A percentile compares a stretch with the other conserved stretches of the same genome.
Conservation (phyloP, 64 coral and sea anemone genomes). For the Orbicella faveolata region DNA sequence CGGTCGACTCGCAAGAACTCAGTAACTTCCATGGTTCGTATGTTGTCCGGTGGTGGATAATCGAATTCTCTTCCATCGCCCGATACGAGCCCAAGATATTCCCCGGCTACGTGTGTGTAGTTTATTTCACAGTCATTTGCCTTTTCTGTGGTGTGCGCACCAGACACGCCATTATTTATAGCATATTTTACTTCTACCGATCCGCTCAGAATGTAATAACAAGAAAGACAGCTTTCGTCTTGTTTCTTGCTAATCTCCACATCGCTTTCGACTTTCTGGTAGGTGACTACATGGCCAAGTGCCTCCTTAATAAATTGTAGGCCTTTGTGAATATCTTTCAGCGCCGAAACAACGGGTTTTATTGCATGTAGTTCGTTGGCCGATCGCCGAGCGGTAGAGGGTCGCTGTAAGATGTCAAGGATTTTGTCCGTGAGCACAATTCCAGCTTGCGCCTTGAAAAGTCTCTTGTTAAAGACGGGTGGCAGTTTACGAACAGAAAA, state of each 20-base stretch:
- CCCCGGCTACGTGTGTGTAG: constrained; percentile 91
- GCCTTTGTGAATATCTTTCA: constrained; percentile 90
- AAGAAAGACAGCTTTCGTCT: constrained; percentile 73
- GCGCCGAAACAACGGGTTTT: constrained; percentile 79
- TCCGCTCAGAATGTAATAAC: constrained; percentile 91
- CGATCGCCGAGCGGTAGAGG: constrained; percentile 32
- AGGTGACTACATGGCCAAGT: constrained; percentile 65
- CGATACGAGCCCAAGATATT: constrained; percentile 89
- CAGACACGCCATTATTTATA: constrained; percentile 44
- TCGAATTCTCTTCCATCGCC: constrained; percentile 87
- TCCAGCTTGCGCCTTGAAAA: constrained; percentile 93
- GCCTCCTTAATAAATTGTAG: constrained; percentile 90
- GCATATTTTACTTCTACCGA: constrained; percentile 84
- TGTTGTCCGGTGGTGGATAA: constrained; percentile 72
- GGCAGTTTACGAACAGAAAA: constrained; percentile 31
- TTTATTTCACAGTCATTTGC: constrained; percentile 46
- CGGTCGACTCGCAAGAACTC: constrained; percentile 93
- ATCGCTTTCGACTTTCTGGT: constrained; percentile 73
- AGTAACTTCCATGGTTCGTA: constrained; percentile 70
- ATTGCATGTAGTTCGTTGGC: constrained; percentile 66
- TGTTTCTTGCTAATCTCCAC: constrained; percentile 68
- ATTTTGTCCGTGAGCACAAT: constrained; percentile 79
- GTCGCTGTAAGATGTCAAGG: constrained; percentile 58
- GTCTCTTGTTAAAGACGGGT: constrained; percentile 94
- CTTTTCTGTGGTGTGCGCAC: not conserved